phyloP scores from a whole-genome alignment of 2,888 invertebrate species.

The Agrochola litura region DNA sequence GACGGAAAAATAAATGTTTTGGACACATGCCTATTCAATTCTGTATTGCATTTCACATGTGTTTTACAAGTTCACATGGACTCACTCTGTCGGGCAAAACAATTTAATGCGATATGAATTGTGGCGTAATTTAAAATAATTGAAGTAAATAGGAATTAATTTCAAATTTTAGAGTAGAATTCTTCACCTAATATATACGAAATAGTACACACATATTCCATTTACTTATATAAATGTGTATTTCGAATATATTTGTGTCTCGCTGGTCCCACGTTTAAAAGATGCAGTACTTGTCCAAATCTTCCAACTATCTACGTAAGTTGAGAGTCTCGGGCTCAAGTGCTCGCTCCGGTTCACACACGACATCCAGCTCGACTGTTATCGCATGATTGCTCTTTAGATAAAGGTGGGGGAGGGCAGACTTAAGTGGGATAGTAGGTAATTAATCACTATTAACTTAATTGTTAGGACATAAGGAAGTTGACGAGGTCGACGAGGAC shows the following conservation, averaged over 20 bases:
- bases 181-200: not conserved
- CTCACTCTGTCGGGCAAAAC: not conserved
- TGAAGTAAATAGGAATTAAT: not conserved
- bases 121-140: not conserved
- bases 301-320: not conserved
- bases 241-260: not conserved
- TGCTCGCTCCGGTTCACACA: not conserved
- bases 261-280: not conserved
- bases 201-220: not conserved
- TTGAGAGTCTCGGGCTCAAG: not conserved
- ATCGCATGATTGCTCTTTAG: constrained; percentile 26
- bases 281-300: constrained; percentile 7
- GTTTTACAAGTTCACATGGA: not conserved
- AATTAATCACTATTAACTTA: constrained; percentile 34
- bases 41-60: not conserved
- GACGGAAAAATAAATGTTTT: too few relatives aligned
- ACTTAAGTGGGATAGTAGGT: not conserved
- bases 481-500: not conserved
- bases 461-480: not conserved
- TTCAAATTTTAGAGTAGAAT: not conserved
- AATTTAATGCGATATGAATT: not conserved
- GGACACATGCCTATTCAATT: too few relatives aligned
- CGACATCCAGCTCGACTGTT: not conserved
- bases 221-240: not conserved
- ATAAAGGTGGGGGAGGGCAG: constrained; percentile 2